Base-by-base conservation (phyloP, 2,797 vertebrate species). In the Acanthurus lineatus region DNA sequence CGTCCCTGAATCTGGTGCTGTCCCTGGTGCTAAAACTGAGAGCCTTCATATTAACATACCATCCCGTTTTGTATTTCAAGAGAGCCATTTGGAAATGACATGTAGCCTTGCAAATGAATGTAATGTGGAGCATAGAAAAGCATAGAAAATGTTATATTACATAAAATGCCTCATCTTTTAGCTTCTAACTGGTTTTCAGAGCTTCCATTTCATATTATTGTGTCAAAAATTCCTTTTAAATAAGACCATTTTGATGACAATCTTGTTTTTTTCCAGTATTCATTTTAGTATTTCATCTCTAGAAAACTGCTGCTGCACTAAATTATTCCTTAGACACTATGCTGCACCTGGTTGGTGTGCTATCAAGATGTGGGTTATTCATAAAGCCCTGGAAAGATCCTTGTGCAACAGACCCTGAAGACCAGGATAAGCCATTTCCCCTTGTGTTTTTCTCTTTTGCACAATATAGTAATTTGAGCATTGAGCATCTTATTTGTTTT, bases 11-110 rank as follows among this genome's bases (percentile, higher is more conserved):
- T 47, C 53, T 88, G 93, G 89, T 92, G 93, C 91, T 94, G 93
- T 94, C 92, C 91, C 91, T 94, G 91, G 90, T 94, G 90, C 92
- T 93, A 91, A 90, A 91, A 72, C 70, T 2, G 15, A 63, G 51
- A 73, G 61, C 59, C 35, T 66, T 32, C 35, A 73, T 32, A 67
- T 69, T 42, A n/a, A 38, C 53, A 66, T 1, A 20, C 3, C 16
- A 32, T 9, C 20, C 54, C 6, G 32, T 47, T 51, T 20, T 17
- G 32, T 42, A 22, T 44, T 32, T 44, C 42, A 57, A 62, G 14
- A 48, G 14, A 32, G 22, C 3, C 16, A 28, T 76, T n/a, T 54
- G 16, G 25, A 71, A 58, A 70, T 48, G 7, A 49, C 40, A 4
- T 19, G 2, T 1, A 44, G 56, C 47, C n/a, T 71, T 17, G 25